Evolutionary conservation across 2,888 invertebrate genomes (phyloP), one percentile per base, ranked within the genome.

Genomic region (Synergus gifuensis): DNA sequence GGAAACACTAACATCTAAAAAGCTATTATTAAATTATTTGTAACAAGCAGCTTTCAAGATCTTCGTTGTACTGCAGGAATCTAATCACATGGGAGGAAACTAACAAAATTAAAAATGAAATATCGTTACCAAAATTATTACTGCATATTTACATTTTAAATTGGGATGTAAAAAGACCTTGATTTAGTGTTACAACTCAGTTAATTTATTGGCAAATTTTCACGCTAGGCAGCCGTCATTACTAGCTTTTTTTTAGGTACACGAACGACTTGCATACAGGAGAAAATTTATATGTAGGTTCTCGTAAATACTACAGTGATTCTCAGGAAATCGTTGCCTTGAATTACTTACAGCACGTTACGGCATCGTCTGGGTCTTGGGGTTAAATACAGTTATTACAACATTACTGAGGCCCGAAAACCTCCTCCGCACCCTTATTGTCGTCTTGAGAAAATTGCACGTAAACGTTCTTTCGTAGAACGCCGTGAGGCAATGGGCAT

Each of bases 381-480:
- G 44, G 81, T 78, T 82, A 82, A 84, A 81, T 80, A 82, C 81
- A 83, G 82, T 83, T 81, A 84, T 84, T 84, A 83, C 78, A 60
- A 77, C 81, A 85, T 83, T 83, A 79, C 82, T 44, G 69, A 69
- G 54, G 76, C 78, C 81, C 80, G 64, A 81, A 82, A 83, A 80
- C 79, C 79, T 82, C 77, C 78, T 78, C 77, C 80, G 63, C 83
- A 82, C 77, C 82, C 79, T 80, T 81, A 83, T 82, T 82, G 84
- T 84, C 83, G 81, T 81, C 81, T 60, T 58, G 66, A 63, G 80
- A 76, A 82, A 81, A 84, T 82, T 82, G 81, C 83, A 83, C 79
- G 79, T 82, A 78, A 82, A 77, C 76, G 77, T 80, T 79, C 79
- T 62, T 78, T 44, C 76, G 64, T 58, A 46, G 60, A 80, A 44